Percentiles rank a stretch among this genome's conserved stretches.
Evolutionary conservation across 2,113 vertebrate genomes (phyloP).

Genomic region (Bettongia penicillata): DNA sequence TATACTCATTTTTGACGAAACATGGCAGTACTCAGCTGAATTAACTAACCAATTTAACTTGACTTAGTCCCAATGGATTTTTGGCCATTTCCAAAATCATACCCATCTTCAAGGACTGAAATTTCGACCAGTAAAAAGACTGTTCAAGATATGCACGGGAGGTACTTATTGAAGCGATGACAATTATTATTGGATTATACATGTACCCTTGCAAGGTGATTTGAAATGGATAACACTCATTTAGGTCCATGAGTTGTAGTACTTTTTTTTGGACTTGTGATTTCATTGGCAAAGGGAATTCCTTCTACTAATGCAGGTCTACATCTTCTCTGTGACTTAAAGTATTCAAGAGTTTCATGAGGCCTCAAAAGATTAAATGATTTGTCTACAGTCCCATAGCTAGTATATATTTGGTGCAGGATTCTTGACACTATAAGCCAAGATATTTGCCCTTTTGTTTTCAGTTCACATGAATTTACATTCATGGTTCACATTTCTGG

Average conservation of each 20-base stretch:
- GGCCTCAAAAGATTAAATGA: not conserved
- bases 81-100: not conserved
- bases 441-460: not conserved
- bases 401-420: not conserved
- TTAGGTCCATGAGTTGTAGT: too few relatives aligned
- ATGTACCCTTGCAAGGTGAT: not conserved
- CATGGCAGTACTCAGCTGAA: not conserved
- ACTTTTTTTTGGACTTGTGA: not conserved
- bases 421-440: not conserved
- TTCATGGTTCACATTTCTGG: not conserved
- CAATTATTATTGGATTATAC: not conserved
- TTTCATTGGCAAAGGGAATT: not conserved
- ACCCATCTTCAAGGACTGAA: not conserved
- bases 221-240: not conserved
- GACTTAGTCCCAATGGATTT: not conserved
- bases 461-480: not conserved
- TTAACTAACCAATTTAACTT: not conserved
- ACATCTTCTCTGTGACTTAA: not conserved
- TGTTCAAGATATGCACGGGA: not conserved
- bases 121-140: not conserved
- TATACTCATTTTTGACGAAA: not conserved
- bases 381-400: not conserved
- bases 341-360: not conserved
- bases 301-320: not conserved
- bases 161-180: not conserved